These are phyloP conservation scores for Iguana delicatissima DNA, from an alignment of 2,797 vertebrate genomes.

Conservation along the genomic window DNA sequence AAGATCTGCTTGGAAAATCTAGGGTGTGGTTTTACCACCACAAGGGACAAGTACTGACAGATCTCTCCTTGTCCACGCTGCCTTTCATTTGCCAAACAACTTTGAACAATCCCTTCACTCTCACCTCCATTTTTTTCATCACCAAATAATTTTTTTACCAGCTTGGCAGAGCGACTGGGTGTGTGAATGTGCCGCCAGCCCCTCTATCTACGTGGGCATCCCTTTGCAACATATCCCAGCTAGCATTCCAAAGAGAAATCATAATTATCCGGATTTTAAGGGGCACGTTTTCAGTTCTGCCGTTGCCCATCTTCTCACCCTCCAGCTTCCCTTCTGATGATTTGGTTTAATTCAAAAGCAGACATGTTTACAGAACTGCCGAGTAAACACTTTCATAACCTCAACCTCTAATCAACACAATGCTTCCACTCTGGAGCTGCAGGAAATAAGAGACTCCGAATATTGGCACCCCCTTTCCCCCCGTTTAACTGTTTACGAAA, in stretches of 20 bases:
- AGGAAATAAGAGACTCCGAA: not conserved
- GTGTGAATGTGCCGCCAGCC: too few species aligned
- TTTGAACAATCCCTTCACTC: not conserved
- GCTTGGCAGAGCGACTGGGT: not conserved
- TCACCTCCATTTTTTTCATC: not conserved
- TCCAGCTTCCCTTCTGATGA: not conserved
- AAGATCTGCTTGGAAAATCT: not conserved
- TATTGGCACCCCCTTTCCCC: not conserved
- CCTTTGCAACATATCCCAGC: not conserved
- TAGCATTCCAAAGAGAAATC: not conserved
- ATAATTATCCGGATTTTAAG: not conserved
- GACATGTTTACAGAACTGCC: not conserved
- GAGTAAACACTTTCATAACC: not conserved
- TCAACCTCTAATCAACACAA: slow-evolving; percentile 4
- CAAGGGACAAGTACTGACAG: not conserved
- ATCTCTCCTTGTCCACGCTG: not conserved
- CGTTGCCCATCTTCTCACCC: not conserved
- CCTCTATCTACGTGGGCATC: not conserved
- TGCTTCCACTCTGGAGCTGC: not conserved
- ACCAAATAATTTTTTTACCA: not conserved
- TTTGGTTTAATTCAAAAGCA: not conserved
- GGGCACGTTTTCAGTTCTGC: not conserved
- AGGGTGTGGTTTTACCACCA: not conserved
- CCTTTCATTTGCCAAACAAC: not conserved
- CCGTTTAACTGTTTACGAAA: not conserved